phyloP scores from a whole-genome alignment of 2,797 vertebrate genomes.

The Crocodylus rhombifer region DNA sequence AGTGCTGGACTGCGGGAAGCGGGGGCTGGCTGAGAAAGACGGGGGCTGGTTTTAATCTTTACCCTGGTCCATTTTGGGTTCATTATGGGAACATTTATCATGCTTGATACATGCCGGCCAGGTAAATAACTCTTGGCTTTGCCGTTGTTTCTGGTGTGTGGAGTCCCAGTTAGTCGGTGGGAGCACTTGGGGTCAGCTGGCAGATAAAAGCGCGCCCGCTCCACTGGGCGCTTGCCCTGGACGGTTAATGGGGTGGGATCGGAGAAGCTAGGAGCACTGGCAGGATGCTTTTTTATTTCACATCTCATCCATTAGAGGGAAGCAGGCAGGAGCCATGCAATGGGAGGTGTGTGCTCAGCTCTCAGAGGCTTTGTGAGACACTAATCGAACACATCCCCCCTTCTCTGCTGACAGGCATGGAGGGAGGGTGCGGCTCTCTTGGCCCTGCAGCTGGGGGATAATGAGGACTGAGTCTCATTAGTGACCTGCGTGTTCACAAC shows the following conservation, averaged over 20 bases:
- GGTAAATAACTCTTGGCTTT: neutral
- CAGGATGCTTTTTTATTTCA: neutral
- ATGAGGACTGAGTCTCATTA: conserved; percentile 21
- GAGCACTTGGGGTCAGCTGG: neutral
- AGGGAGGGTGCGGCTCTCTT: fast-evolving
- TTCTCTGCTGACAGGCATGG: neutral
- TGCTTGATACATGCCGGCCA: neutral
- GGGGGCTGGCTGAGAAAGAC: neutral
- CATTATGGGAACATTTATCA: conserved; percentile 28
- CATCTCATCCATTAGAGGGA: neutral
- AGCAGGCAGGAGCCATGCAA: fast-evolving
- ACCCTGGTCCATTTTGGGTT: conserved; percentile 39
- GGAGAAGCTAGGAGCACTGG: fast-evolving
- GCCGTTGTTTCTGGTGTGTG: neutral
- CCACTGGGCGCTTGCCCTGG: neutral
- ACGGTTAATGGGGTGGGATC: fast-evolving
- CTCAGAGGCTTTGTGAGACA: fast-evolving
- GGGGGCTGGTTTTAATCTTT: conserved; percentile 42
- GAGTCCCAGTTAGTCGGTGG: neutral
- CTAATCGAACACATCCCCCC: neutral
- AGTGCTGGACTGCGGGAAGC: neutral
- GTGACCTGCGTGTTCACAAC: neutral
- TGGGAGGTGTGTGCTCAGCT: fast-evolving
- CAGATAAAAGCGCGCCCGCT: neutral
- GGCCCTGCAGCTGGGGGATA: fast-evolving